A percentile compares a stretch with the other conserved stretches of the same genome.
phyloP scores from a whole-genome alignment of 2,113 vertebrate species.

The Ariopsis seemanni region DNA sequence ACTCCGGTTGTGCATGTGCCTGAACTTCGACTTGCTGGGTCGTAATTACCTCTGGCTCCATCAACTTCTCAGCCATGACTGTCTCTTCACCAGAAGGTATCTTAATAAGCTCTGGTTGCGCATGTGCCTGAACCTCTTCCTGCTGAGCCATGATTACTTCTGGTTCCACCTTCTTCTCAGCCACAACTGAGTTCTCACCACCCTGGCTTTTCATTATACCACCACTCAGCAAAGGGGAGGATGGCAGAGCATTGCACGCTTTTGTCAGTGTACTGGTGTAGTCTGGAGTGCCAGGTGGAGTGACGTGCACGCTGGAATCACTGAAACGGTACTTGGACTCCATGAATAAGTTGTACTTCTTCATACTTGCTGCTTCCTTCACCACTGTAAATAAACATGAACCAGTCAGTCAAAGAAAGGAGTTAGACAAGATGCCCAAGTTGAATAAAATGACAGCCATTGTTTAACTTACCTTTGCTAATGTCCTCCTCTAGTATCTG shows the following conservation, averaged over 20 bases:
- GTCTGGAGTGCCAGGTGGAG: slow-evolving; percentile 70
- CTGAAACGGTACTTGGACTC: slow-evolving; percentile 79
- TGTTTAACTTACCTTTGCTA: slow-evolving; percentile 76
- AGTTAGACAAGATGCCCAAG: not conserved
- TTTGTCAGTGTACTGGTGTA: slow-evolving; percentile 29
- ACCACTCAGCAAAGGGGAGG: slow-evolving; percentile 49
- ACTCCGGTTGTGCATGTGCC: not conserved
- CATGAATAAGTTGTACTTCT: slow-evolving; percentile 87
- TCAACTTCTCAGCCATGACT: not conserved
- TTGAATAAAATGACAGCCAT: not conserved
- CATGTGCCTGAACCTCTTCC: not conserved
- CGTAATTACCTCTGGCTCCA: not conserved
- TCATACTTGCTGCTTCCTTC: slow-evolving; percentile 82
- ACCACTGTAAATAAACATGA: slow-evolving; percentile 75
- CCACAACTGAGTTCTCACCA: too few relatives aligned
- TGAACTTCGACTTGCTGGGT: not conserved
- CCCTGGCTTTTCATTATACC: not conserved
- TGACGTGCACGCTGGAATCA: slow-evolving; percentile 78
- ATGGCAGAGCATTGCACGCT: not conserved
- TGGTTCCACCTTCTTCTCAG: not conserved
- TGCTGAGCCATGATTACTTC: not conserved
- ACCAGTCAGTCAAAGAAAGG: not conserved
- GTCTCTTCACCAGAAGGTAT: not conserved
- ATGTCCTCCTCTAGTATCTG: slow-evolving; percentile 81
- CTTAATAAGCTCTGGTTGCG: not conserved